phyloP scores from a whole-genome alignment of 2,888 invertebrate species.

The Lobophora halterata region DNA sequence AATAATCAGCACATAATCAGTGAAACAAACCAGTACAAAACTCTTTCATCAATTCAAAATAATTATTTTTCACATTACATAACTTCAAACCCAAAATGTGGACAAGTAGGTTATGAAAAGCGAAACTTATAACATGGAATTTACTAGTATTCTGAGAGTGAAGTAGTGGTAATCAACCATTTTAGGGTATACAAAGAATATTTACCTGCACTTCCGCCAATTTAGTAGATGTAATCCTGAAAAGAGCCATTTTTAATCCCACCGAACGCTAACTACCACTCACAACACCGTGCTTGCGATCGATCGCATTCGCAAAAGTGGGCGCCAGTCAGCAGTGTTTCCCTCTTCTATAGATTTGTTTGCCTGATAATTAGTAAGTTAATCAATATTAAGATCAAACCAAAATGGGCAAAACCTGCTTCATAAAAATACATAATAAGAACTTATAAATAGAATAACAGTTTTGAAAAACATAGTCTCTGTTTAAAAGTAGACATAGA shows the following conservation, averaged over 20 bases:
- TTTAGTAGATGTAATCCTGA: constrained; percentile 83
- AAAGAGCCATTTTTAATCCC: constrained; percentile 82
- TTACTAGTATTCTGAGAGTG: constrained; percentile 2
- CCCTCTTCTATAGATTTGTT: too few species aligned
- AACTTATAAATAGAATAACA: too few species aligned
- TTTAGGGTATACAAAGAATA: background rate
- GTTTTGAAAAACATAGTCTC: too few species aligned
- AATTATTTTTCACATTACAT: constrained; percentile 58
- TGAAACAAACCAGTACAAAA: background rate
- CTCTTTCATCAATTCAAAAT: constrained; percentile 27
- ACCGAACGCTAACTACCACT: constrained; percentile 60
- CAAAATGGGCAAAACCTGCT: too few species aligned
- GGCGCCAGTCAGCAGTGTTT: background rate
- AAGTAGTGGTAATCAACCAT: background rate
- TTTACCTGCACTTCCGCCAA: constrained; percentile 83
- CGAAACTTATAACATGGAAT: constrained; percentile 6
- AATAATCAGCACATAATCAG: background rate
- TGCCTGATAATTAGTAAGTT: too few species aligned
- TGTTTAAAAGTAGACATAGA: too few species aligned
- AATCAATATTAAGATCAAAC: too few species aligned
- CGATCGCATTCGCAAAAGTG: constrained; percentile 62
- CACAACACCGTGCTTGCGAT: constrained; percentile 51
- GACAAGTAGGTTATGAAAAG: constrained; percentile 50
- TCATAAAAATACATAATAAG: too few species aligned
- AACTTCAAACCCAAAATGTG: constrained; percentile 51